Evolutionary conservation across 2,797 vertebrate genomes (phyloP), one percentile per base, ranked within the genome.

Genomic region (Mastacembelus armatus): DNA sequence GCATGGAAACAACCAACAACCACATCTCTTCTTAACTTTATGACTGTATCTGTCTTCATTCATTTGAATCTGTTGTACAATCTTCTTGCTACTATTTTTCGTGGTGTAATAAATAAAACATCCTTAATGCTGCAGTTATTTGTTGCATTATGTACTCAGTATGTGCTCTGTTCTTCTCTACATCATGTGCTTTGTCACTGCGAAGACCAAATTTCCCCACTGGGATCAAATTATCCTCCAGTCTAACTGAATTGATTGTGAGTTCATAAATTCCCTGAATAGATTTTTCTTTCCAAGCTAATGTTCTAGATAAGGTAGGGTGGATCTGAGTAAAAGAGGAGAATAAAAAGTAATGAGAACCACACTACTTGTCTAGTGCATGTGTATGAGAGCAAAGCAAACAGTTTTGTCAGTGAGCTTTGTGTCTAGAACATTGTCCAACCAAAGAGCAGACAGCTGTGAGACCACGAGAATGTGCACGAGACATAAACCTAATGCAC

Each of bases 341-440:
- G 54, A 66, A 62, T 74, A 51, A 59, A 74, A 81, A 63, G 26
- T 54, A 63, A 80, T 44, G n/a, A 29, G 45, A 30, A 21, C 36
- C 40, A 26, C n/a, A 10, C 35, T 40, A 9, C 52, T 59, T 51
- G 24, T 66, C 54, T 70, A 10, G 35, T 43, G 29, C 62, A 27
- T 65, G 54, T 67, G 60, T 58, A 58, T 69, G 36, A 11, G 70
- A 70, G 49, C 21, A 43, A 60, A n/a, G 32, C 43, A 72, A 62
- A 62, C 65, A 64, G 60, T 71, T n/a, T 52, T 65, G 43, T 78
- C 56, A 62, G 75, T 6, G 2, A 52, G 64, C 43, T 52, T 21
- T 44, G 29, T 14, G 27, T 66, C 66, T 48, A 43, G 56, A 62
- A 10, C 43, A 63, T 21, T 27, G 38, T 30, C 24, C 12, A 30